Percentiles rank a stretch among this genome's conserved stretches.
phyloP scores from a whole-genome alignment of 2,888 invertebrate species.

The Dusona sp. region DNA sequence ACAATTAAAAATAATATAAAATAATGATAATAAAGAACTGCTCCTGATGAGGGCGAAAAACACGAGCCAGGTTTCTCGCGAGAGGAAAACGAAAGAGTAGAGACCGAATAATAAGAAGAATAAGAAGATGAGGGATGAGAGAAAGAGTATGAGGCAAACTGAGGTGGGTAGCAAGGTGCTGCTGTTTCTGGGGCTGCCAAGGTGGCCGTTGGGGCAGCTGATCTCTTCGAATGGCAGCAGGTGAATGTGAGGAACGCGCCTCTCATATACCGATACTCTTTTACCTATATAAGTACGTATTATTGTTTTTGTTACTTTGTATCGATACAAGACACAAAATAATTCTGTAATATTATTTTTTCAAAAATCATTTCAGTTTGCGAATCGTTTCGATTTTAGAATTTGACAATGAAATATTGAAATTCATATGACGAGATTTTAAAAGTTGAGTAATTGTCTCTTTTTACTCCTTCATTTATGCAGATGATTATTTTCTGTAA shows the following conservation, averaged over 20 bases:
- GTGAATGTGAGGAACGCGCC: slow-evolving; percentile 81
- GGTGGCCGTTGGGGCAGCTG: slow-evolving; percentile 84
- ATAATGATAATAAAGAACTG: slow-evolving; percentile 20
- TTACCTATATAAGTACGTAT: slow-evolving; percentile 14
- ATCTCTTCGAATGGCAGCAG: slow-evolving; percentile 83
- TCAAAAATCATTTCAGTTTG: not conserved
- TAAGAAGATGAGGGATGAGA: slow-evolving; percentile 65
- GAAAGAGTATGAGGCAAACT: slow-evolving; percentile 75
- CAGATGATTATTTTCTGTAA: not conserved
- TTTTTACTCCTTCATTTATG: not conserved
- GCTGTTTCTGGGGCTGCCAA: slow-evolving; percentile 73
- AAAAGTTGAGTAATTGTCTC: not conserved
- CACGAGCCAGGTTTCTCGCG: slow-evolving; percentile 34
- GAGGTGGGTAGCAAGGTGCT: slow-evolving; percentile 80
- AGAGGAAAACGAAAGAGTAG: slow-evolving; percentile 37
- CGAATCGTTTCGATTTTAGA: not conserved
- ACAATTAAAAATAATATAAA: not conserved
- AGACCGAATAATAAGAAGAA: slow-evolving; percentile 13
- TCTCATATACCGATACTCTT: slow-evolving; percentile 33
- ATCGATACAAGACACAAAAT: not conserved
- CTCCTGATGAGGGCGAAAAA: slow-evolving; percentile 52
- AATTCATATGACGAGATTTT: not conserved
- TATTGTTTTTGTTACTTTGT: slow-evolving; percentile 5
- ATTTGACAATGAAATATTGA: not conserved
- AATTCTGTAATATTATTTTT: not conserved